A percentile compares a stretch with the other conserved stretches of the same genome.
Conservation (phyloP, 2,888 invertebrate species). For the Subacronicta megacephala region DNA sequence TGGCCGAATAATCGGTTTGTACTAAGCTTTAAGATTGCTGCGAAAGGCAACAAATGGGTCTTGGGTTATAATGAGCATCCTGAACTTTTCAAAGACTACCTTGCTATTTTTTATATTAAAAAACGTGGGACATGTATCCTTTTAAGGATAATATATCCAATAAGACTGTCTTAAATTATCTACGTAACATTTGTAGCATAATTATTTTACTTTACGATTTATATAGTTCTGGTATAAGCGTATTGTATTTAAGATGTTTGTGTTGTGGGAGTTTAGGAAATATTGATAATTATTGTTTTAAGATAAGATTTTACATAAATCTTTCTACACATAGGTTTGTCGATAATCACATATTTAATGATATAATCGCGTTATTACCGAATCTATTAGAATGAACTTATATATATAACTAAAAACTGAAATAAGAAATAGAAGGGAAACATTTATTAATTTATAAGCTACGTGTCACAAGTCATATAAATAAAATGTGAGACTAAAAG, state of each 20-base stretch:
- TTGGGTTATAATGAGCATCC: conserved; percentile 84
- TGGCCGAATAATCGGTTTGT: conserved; percentile 56
- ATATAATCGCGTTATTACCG: conserved; percentile 34
- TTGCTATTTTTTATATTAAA: conserved; percentile 58
- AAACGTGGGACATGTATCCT: conserved; percentile 44
- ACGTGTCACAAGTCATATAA: conserved; percentile 73
- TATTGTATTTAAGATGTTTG: conserved; percentile 68
- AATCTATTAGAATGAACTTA: conserved; percentile 40
- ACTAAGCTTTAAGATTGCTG: conserved; percentile 52
- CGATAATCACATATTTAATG: conserved; percentile 54
- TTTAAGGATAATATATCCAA: conserved; percentile 39
- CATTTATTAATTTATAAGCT: conserved; percentile 76
- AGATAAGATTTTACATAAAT: conserved; percentile 45
- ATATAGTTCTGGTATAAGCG: conserved; percentile 70
- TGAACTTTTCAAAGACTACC: conserved; percentile 70
- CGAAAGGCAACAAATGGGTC: conserved; percentile 69
- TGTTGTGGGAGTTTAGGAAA: conserved; percentile 73
- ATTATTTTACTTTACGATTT: conserved; percentile 46
- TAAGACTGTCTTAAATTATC: conserved; percentile 51
- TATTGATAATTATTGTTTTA: conserved; percentile 63
- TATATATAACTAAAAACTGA: conserved; percentile 48
- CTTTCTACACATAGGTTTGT: conserved; percentile 26
- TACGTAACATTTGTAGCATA: conserved; percentile 56
- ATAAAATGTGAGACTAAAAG: conserved; percentile 66
- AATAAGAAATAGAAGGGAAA: conserved; percentile 66